Conservation (phyloP, 92 coral and sea anemone species). For the Isaurus tuberculatus region DNA sequence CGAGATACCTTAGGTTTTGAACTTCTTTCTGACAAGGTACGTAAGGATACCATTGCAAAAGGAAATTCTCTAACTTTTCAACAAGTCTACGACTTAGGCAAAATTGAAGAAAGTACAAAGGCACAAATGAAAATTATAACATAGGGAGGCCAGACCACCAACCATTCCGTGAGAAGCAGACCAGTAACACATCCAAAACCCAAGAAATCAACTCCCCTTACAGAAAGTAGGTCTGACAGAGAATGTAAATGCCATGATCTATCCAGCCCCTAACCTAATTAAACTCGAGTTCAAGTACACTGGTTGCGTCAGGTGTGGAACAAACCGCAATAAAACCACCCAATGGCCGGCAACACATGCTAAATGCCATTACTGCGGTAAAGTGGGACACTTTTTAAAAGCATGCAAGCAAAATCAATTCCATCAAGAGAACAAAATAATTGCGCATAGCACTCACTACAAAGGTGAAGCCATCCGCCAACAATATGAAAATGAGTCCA, state of each 20-base stretch:
- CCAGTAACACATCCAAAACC: conserved; percentile 1
- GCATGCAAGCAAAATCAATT: conserved; percentile 45
- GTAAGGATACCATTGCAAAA: conserved; percentile 59
- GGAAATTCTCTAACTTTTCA: conserved; percentile 62
- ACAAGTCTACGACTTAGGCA: conserved; percentile 62
- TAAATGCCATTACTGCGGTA: conserved; percentile 15
- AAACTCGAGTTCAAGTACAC: conserved; percentile 54
- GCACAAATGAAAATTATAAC: conserved; percentile 61
- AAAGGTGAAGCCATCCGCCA: conserved; percentile 41
- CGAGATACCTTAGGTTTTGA: conserved; percentile 64
- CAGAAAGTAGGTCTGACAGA: neutral
- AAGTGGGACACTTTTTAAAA: conserved; percentile 49
- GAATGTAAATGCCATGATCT: neutral
- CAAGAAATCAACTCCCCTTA: neutral
- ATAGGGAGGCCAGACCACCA: conserved; percentile 22
- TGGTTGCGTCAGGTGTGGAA: conserved; percentile 60
- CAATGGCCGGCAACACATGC: conserved; percentile 57
- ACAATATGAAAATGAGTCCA: too few relatives aligned
- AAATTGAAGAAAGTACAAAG: conserved; percentile 63
- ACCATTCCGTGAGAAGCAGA: conserved; percentile 44
- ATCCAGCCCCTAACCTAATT: neutral
- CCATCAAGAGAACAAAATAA: conserved; percentile 47
- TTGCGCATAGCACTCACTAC: too few relatives aligned
- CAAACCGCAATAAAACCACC: conserved; percentile 43
- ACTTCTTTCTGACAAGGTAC: conserved; percentile 53